Evolutionary conservation across 2,113 vertebrate species (phyloP).

Genomic region (Pyrgilauda ruficollis): DNA sequence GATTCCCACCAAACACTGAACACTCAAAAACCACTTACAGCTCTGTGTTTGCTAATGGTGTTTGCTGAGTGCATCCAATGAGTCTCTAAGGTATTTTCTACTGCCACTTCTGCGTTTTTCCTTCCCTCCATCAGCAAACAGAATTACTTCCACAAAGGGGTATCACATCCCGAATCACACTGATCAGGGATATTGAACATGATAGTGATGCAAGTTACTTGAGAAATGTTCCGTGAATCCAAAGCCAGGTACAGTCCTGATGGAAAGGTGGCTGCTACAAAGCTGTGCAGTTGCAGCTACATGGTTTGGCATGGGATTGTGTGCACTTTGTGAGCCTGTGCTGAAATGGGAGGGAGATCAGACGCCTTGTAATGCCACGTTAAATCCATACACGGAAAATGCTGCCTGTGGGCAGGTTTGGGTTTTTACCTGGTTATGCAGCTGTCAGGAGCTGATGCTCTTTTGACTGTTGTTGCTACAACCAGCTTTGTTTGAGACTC

Average conservation of each 20-base stretch:
- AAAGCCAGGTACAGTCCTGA: not conserved
- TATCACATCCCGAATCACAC: not conserved
- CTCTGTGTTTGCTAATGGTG: not conserved
- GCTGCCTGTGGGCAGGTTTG: not conserved
- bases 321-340: not conserved
- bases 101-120: not conserved
- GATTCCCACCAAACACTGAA: not conserved
- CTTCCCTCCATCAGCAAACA: not conserved
- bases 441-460: not conserved
- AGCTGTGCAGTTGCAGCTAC: not conserved
- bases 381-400: not conserved
- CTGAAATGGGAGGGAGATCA: not conserved
- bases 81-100: not conserved
- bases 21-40: not conserved
- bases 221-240: not conserved
- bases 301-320: not conserved
- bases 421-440: not conserved
- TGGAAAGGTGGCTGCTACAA: not conserved
- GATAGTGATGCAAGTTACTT: not conserved
- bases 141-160: not conserved
- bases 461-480: not conserved
- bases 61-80: not conserved
- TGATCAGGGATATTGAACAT: not conserved
- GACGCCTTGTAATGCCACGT: not conserved
- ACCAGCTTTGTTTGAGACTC: not conserved